Evolutionary conservation across 2,113 vertebrate genomes (phyloP), one percentile per base, ranked within the genome.

Genomic region (Miniopterus natalensis): DNA sequence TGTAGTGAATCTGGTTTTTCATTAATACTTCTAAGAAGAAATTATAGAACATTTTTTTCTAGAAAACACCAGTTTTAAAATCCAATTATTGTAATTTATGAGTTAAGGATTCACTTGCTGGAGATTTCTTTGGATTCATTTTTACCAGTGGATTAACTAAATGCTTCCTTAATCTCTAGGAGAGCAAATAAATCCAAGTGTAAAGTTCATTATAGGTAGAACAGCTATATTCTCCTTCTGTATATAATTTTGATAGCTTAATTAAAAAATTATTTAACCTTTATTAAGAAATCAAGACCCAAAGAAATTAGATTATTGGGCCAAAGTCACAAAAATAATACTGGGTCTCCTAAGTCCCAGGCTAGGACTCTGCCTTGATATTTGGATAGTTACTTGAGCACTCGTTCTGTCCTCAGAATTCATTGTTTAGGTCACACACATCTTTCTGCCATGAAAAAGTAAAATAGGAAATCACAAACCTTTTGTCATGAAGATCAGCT

Each of bases 1-100:
- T 71, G 45, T 77, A 55, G 90, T 79, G 88, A 7, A 79, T 89
- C 55, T 1, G 55, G 36, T 45, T 97, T 88, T 95, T 96, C 81
- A 65, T 77, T 95, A 96, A 55, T 96, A 86, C 94, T 87, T 91
- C 97, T 92, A 94, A 95, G 65, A 79, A 29, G 89, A 95, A 79
- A 90, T 80, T 47, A 92, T 65, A 81, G 55, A 94, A 71, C 88
- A 20, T 71, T 66, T 80, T 80, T 92, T 97, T 68, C 23, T 51
- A 66, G n/a, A 90, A 77, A 97, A 20, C 8, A 66, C 18, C 42
- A 74, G 8, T 36, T 90, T 97, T 95, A 97, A 97, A 93, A 70
- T 78, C 45, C 80, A 97, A 63, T 96, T 97, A 77, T 59, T 57
- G 12, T 90, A 79, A 94, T 88, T 96, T 95, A 86, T 65, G 51